Evolutionary conservation across 2,888 invertebrate genomes (phyloP), one percentile per base, ranked within the genome.

Genomic region (Saturnia japonica): DNA sequence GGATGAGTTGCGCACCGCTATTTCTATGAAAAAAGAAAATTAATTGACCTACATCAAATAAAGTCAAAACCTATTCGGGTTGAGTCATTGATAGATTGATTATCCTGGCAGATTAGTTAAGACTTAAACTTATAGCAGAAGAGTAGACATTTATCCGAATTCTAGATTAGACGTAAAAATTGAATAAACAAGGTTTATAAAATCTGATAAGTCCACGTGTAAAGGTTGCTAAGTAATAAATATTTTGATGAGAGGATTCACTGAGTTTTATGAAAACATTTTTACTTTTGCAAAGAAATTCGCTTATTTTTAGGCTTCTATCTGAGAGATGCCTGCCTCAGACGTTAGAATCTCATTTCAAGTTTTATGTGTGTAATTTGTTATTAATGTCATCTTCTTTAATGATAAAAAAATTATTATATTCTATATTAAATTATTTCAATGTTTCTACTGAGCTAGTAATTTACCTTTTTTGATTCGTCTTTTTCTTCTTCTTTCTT

Each of bases 151-250:
- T 40, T 64, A 64, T n/a, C 19, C 19, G 0, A 64, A 40, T 64
- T 64, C 9, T 40, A 64, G 64, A 64, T 64, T 64, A 64, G 8
- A 40, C 40, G 64, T 64, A n/a, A 40, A 64, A 40, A 64, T 22
- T 64, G 64, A 11, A n/a, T 40, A 40, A 79, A 81, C 70, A 75
- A 83, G 83, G 79, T 82, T 82, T 76, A 77, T 71, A 73, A 78
- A 83, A 84, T 81, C 78, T 81, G 82, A 85, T 85, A 83, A 82
- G 78, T 71, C n/a, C 73, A 74, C 72, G 76, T 78, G 76, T 78
- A 82, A 82, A 77, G 79, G 79, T 80, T 74, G 75, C 73, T 74
- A 72, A 73, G 75, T 78, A 76, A 78, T 81, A 79, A 83, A 82
- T 82, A 80, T 80, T 80, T 79, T 77, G 80, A 82, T 80, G 80